phyloP scores from a whole-genome alignment of 2,888 invertebrate genomes.

The Pilophorus perplexus region DNA sequence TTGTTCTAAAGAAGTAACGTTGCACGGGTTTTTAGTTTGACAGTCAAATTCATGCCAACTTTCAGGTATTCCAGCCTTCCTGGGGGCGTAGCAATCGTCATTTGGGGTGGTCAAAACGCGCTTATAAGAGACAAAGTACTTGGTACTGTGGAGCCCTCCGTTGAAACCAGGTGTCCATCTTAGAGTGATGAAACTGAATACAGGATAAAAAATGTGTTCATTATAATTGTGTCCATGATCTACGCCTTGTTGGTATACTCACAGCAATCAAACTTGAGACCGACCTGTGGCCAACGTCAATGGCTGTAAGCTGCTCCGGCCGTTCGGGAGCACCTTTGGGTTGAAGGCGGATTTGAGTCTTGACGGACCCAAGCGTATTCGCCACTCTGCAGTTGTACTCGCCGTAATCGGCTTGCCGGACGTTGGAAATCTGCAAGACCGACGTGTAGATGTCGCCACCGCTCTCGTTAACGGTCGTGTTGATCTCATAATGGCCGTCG shows the following conservation, averaged over 20 bases:
- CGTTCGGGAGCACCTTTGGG: constrained; percentile 85
- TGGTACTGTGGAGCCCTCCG: constrained; percentile 81
- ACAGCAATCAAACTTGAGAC: too few species aligned
- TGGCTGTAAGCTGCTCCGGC: constrained; percentile 68
- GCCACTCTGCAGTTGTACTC: constrained; percentile 86
- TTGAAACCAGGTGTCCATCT: constrained; percentile 89
- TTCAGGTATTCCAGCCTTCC: constrained; percentile 51
- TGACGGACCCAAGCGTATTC: constrained; percentile 70
- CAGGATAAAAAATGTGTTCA: too few species aligned
- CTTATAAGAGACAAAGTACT: constrained; percentile 80
- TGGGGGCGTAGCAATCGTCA: constrained; percentile 59
- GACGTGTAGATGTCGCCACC: constrained; percentile 84
- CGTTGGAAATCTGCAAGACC: constrained; percentile 65
- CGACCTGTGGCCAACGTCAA: constrained; percentile 71
- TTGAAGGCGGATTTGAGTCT: constrained; percentile 67
- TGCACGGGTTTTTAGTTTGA: constrained; percentile 81
- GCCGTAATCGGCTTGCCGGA: constrained; percentile 82
- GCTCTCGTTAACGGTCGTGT: constrained; percentile 65
- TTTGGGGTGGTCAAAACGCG: constrained; percentile 62
- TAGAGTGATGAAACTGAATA: constrained; percentile 74
- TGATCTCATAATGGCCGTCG: constrained; percentile 82
- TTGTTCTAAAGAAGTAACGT: constrained; percentile 79
- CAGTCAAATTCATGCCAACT: constrained; percentile 86
- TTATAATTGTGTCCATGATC: too few species aligned
- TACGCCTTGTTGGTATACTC: too few species aligned